Percentiles rank a stretch among this genome's conserved stretches.
Conservation (phyloP, 2,888 invertebrate species). For the Brenthis hecate region DNA sequence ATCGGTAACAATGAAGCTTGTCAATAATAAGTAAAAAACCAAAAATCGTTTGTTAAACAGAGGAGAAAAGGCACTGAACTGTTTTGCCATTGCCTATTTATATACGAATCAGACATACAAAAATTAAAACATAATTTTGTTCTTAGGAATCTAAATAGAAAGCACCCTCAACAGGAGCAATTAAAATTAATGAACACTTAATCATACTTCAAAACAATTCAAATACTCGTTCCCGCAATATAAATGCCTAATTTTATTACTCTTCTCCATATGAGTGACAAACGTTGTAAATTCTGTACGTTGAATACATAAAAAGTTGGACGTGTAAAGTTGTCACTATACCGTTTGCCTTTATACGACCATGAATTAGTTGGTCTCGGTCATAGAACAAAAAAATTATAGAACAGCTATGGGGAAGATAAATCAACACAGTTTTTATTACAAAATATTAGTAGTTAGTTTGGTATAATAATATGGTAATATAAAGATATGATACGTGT, state of each 20-base stretch:
- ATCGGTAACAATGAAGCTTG: too few relatives aligned
- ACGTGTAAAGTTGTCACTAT: constrained; percentile 65
- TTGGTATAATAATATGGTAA: too few relatives aligned
- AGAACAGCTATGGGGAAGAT: neutral
- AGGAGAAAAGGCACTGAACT: too few relatives aligned
- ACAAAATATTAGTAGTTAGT: neutral
- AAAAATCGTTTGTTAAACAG: too few relatives aligned
- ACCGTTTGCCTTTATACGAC: constrained; percentile 60
- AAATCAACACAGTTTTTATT: neutral
- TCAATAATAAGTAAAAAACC: too few relatives aligned
- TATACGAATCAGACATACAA: too few relatives aligned
- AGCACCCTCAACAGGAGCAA: constrained; percentile 3
- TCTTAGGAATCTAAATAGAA: too few relatives aligned
- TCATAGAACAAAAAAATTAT: constrained; percentile 32
- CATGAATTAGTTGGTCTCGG: constrained; percentile 67
- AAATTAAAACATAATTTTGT: too few relatives aligned
- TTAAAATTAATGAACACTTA: constrained; percentile 19
- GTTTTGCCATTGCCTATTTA: too few relatives aligned
- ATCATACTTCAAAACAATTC: constrained; percentile 29
- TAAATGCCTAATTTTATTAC: constrained; percentile 60
- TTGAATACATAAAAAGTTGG: constrained; percentile 66
- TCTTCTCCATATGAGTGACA: constrained; percentile 61
- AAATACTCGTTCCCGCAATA: constrained; percentile 28
- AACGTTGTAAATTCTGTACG: constrained; percentile 67
- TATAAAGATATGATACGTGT: too few relatives aligned